Evolutionary conservation across 2,797 vertebrate genomes (phyloP).

Genomic region (Xyrichtys novacula): DNA sequence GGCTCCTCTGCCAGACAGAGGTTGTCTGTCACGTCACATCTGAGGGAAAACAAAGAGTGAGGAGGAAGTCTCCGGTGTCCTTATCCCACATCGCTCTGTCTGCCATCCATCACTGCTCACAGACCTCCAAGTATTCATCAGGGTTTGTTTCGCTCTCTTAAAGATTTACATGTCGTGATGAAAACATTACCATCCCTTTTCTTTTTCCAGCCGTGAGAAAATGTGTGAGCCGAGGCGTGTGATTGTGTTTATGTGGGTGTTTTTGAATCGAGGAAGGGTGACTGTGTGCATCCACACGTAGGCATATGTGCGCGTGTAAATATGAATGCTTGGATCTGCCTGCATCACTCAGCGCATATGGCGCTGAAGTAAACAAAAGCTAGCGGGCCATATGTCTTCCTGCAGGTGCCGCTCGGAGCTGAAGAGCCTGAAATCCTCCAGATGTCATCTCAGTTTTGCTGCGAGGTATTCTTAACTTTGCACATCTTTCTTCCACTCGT

Average conservation of each 20-base stretch:
- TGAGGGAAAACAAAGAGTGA: slow-evolving; percentile 52
- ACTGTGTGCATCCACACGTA: slow-evolving; percentile 1
- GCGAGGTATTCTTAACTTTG: slow-evolving; percentile 21
- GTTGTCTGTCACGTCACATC: slow-evolving; percentile 51
- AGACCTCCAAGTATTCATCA: slow-evolving; percentile 28
- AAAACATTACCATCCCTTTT: slow-evolving; percentile 24
- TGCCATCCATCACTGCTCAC: slow-evolving; percentile 42
- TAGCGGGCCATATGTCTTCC: slow-evolving; percentile 40
- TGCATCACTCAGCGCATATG: slow-evolving; percentile 33
- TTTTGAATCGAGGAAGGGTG: slow-evolving; percentile 8
- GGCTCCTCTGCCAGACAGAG: slow-evolving; percentile 18
- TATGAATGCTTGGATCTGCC: slow-evolving; percentile 20
- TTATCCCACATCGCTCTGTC: neutral
- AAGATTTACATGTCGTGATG: slow-evolving; percentile 28
- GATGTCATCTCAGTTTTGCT: slow-evolving; percentile 23
- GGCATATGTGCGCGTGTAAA: slow-evolving; percentile 14
- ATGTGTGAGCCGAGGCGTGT: slow-evolving; percentile 22
- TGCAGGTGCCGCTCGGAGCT: slow-evolving; percentile 51
- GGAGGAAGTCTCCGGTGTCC: slow-evolving; percentile 48
- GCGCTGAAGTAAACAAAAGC: slow-evolving; percentile 55
- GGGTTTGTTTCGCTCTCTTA: slow-evolving; percentile 22
- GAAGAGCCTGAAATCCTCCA: slow-evolving; percentile 39
- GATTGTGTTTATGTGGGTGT: slow-evolving; percentile 30
- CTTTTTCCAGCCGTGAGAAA: slow-evolving; percentile 19
- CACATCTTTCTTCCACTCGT: neutral